These are phyloP conservation scores for Neodon shergylaensis DNA, from an alignment of 2,113 vertebrate genomes.

Conservation along the genomic window DNA sequence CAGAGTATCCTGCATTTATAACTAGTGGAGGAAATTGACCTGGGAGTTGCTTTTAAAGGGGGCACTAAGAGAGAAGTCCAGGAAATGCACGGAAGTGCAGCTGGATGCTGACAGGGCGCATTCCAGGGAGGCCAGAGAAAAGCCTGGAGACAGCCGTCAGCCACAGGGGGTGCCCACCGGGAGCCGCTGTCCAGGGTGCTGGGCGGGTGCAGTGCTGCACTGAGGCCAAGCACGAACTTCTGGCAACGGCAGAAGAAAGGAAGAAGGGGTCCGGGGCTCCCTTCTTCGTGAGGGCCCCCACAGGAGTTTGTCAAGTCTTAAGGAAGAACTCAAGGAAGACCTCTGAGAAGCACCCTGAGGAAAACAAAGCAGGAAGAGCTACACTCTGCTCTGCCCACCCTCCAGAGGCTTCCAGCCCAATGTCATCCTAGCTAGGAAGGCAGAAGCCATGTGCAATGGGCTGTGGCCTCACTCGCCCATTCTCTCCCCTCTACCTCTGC, in stretches of 20 bases:
- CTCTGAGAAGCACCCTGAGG: not conserved
- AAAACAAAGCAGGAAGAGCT: not conserved
- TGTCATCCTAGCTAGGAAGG: not conserved
- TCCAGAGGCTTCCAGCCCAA: constrained; percentile 18
- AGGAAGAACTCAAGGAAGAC: not conserved
- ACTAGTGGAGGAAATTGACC: not conserved
- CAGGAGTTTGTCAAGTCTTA: not conserved
- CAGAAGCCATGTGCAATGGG: not conserved
- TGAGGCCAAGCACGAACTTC: accelerated
- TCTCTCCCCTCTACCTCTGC: not conserved
- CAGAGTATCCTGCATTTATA: not conserved
- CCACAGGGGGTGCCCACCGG: not conserved
- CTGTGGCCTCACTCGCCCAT: not conserved
- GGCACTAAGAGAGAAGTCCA: not conserved
- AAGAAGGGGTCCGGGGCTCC: not conserved
- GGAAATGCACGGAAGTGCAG: not conserved
- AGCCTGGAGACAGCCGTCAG: not conserved
- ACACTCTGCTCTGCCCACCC: not conserved
- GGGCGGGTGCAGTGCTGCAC: not conserved
- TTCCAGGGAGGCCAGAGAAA: not conserved
- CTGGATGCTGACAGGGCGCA: not conserved
- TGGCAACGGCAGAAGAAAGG: not conserved
- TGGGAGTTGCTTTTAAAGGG: not conserved
- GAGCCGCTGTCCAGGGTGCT: constrained; percentile 80
- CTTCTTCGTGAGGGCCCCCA: not conserved